Evolutionary conservation across 2,888 invertebrate genomes (phyloP).

Genomic region (Eledona agricola): DNA sequence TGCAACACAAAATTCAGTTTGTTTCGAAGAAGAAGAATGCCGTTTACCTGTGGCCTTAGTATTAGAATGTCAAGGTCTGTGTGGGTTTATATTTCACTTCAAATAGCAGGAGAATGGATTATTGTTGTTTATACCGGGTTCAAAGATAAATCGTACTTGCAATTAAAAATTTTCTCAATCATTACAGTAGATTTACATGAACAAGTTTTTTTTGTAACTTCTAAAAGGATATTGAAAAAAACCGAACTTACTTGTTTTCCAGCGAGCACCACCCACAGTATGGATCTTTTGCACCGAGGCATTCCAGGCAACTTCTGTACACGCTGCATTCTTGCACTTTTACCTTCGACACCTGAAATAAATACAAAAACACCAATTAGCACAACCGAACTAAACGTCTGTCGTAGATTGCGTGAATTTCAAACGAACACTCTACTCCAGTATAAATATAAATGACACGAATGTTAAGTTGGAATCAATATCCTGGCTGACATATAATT

Average conservation of each 20-base stretch:
- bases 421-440: neutral
- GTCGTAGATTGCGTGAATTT: neutral
- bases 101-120: constrained; percentile 30
- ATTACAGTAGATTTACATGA: constrained; percentile 18
- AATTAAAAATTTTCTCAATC: constrained; percentile 16
- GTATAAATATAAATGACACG: neutral
- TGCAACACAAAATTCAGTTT: constrained; percentile 21
- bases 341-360: constrained; percentile 78
- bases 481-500: neutral
- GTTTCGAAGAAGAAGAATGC: constrained; percentile 33
- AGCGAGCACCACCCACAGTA: constrained; percentile 98
- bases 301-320: constrained; percentile 89
- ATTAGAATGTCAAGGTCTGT: constrained; percentile 38
- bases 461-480: neutral
- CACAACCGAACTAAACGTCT: neutral
- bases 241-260: constrained; percentile 79
- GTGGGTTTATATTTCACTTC: constrained; percentile 31
- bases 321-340: constrained; percentile 94
- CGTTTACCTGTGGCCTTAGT: constrained; percentile 29
- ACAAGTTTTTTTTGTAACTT: neutral
- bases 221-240: constrained; percentile 18
- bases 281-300: constrained; percentile 93
- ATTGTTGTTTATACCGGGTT: constrained; percentile 9
- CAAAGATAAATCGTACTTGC: constrained; percentile 18
- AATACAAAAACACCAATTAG: constrained; percentile 36